These are phyloP conservation scores for Torymus texanus DNA, from an alignment of 2,888 invertebrate species.

Conservation along the genomic window DNA sequence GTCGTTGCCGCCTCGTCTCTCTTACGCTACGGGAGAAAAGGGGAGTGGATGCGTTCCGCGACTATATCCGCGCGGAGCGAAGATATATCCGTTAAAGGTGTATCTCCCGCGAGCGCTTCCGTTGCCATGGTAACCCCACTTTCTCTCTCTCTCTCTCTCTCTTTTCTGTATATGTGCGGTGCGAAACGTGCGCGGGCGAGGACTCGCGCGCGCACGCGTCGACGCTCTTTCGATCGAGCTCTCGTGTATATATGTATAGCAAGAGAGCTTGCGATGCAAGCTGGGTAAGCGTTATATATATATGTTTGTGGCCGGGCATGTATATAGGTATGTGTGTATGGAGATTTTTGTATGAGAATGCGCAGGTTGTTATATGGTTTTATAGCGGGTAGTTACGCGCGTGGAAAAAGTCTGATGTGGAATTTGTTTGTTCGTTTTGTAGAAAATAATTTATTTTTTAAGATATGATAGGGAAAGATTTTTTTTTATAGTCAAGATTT, in stretches of 20 bases:
- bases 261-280: not conserved
- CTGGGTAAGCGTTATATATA: not conserved
- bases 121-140: conserved; percentile 72
- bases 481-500: too few relatives aligned
- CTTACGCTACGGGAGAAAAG: too few relatives aligned
- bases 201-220: conserved; percentile 13
- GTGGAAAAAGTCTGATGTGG: not conserved
- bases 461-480: too few relatives aligned
- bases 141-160: conserved; percentile 55
- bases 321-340: not conserved
- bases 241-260: too few relatives aligned
- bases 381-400: not conserved
- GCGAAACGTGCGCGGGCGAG: conserved; percentile 33
- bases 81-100: conserved; percentile 74
- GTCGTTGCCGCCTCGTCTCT: too few relatives aligned
- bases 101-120: conserved; percentile 67
- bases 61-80: conserved; percentile 50
- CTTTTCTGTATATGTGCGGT: not conserved
- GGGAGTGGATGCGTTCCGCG: conserved; percentile 45
- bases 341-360: not conserved
- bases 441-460: too few relatives aligned
- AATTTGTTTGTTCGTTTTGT: not conserved
- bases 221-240: too few relatives aligned
- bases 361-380: not conserved
- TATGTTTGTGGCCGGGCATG: not conserved